These are phyloP conservation scores for Pachycephala philippinensis DNA, from an alignment of 2,113 vertebrate species.

Conservation along the genomic window DNA sequence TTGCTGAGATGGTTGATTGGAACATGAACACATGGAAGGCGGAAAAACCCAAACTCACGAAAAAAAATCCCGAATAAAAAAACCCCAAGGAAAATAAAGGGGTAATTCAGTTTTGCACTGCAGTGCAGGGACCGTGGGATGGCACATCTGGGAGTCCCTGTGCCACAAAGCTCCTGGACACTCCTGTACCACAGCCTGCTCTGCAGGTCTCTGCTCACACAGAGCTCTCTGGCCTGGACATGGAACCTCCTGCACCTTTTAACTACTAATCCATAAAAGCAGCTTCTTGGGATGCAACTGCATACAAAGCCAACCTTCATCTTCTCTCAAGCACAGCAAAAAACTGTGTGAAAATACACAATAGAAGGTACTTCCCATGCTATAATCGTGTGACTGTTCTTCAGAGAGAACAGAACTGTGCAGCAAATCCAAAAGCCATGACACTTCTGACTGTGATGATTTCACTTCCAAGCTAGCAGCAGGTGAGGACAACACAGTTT, in stretches of 20 bases:
- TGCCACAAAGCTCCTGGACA: neutral
- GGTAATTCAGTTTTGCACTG: neutral
- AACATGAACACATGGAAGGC: neutral
- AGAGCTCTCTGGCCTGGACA: neutral
- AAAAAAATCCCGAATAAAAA: neutral
- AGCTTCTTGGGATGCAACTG: neutral
- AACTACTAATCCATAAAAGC: neutral
- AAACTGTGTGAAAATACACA: neutral
- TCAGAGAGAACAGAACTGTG: neutral
- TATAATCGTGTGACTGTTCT: neutral
- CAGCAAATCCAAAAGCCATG: neutral
- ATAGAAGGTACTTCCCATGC: neutral
- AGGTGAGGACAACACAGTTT: neutral
- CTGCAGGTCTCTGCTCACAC: neutral
- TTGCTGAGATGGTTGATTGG: neutral
- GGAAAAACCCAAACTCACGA: accelerated
- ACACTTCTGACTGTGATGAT: neutral
- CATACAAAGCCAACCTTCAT: neutral
- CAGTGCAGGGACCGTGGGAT: neutral
- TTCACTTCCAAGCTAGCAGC: neutral
- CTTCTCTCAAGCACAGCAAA: neutral
- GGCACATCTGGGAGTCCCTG: neutral
- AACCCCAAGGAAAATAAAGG: neutral
- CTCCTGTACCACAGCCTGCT: neutral
- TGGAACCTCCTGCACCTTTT: neutral